Conservation (phyloP, 2,888 invertebrate species). For the Onthophagus sagittarius region DNA sequence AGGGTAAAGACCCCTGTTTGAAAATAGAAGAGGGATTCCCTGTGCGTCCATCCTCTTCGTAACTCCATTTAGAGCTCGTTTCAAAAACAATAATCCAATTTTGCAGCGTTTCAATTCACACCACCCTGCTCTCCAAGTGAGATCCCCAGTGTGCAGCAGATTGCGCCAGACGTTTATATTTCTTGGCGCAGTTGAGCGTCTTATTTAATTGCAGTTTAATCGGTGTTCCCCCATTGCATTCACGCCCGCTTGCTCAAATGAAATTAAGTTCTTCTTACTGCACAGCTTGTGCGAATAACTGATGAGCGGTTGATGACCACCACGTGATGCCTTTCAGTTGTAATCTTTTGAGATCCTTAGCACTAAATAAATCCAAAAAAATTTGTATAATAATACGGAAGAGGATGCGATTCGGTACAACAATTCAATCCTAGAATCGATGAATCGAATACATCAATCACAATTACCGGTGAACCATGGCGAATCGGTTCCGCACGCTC, state of each 20-base stretch:
- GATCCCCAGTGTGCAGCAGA: conserved; percentile 13
- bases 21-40: not conserved
- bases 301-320: not conserved
- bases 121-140: conserved; percentile 24
- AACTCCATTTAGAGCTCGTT: not conserved
- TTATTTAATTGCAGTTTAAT: conserved; percentile 27
- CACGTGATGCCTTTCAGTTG: not conserved
- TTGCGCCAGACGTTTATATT: conserved; percentile 18
- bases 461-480: not conserved
- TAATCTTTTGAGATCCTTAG: no score
- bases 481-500: not conserved
- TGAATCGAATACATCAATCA: not conserved
- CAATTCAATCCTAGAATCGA: not conserved
- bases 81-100: conserved; percentile 36
- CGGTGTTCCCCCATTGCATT: conserved; percentile 4
- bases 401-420: not conserved
- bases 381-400: not conserved
- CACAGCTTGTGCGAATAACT: not conserved
- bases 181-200: conserved; percentile 15
- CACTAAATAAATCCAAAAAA: not conserved
- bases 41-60: not conserved
- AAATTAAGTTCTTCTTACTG: conserved; percentile 9
- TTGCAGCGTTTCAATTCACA: conserved; percentile 30
- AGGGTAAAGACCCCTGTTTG: not conserved
- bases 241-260: not conserved